Base-by-base conservation (phyloP, 2,888 invertebrate genomes). In the Ophion slaviceki region DNA sequence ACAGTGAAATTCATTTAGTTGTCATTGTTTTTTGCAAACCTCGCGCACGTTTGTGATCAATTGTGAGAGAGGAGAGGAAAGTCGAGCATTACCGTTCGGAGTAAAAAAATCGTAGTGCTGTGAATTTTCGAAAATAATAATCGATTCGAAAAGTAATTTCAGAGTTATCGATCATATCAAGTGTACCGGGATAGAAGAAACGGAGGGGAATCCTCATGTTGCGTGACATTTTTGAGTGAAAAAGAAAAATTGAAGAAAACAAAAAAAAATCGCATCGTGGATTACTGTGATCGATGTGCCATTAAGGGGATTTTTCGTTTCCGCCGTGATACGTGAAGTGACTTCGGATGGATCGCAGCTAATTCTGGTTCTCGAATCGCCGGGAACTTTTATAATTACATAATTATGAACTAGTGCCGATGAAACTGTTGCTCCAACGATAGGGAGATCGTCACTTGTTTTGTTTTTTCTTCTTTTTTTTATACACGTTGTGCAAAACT, bases 251-350 rank as follows among this genome's bases (percentile, higher is more conserved):
- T 53, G 0, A 57, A 28, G 3, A 36, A 66, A 67, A 28, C 11
- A 57, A 76, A 74, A 74, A 67, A 17, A 74, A 67, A 59, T 32
- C 7, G 10, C 8, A 45, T 53, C 7, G 28, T 67, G 66, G 72
- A 67, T 80, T 67, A 80, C 59, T 67, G 80, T 74, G 67, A 80
- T 67, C 45, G 57, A 57, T 66, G 80, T 80, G 76, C 32, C 67
- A 80, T 80, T 74, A 28, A 45, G 59, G 45, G 74, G 74, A 80
- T 80, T 80, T 67, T 80, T 45, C 36, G 28, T 45, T 70, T 79
- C 79, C 70, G 70, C 20, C 17, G 71, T 61, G 64, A 75, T 75
- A 67, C 61, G 68, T 17, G 11, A 59, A 72, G 64, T 78, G 81
- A 78, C 62, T 77, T 74, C 32, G 45, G 36, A 66, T 14, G 47